Conservation (phyloP, 1,140 invertebrate genomes). For the Portunus trituberculatus region DNA sequence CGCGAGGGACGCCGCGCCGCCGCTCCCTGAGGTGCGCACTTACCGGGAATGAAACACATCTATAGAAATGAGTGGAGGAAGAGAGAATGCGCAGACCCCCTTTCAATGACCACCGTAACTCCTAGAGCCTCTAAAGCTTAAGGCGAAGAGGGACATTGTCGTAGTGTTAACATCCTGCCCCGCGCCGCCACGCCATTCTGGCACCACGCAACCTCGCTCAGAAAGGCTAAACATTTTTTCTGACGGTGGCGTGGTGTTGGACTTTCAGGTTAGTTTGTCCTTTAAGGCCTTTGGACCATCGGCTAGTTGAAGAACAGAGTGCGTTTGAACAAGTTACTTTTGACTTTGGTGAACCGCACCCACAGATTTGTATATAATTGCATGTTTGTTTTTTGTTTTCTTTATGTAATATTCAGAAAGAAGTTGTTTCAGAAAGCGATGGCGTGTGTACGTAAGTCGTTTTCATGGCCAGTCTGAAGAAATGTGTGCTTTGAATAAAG, state of each 20-base stretch:
- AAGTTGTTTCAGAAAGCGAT: neutral
- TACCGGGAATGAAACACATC: slow-evolving; percentile 32
- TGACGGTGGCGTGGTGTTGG: slow-evolving; percentile 33
- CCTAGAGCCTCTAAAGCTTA: slow-evolving; percentile 69
- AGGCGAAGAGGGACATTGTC: slow-evolving; percentile 23
- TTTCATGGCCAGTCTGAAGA: neutral
- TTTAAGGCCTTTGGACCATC: slow-evolving; percentile 73
- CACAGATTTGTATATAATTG: neutral
- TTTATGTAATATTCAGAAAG: too few relatives aligned
- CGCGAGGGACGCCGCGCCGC: neutral
- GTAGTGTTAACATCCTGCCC: neutral
- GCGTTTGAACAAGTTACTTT: slow-evolving; percentile 54
- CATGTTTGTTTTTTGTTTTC: too few relatives aligned
- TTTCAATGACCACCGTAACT: slow-evolving; percentile 73
- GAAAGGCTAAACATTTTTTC: neutral
- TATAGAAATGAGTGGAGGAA: slow-evolving; percentile 43
- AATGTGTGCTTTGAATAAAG: neutral
- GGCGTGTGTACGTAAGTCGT: neutral
- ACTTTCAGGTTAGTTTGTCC: slow-evolving; percentile 31
- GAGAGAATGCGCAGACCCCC: slow-evolving; percentile 33
- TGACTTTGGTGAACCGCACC: slow-evolving; percentile 47
- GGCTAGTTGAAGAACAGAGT: slow-evolving; percentile 72
- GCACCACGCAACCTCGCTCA: neutral
- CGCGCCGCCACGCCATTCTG: neutral
- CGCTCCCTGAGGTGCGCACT: neutral